These are phyloP conservation scores for Illadopsis cleaveri DNA, from an alignment of 2,113 vertebrate species.

Conservation along the genomic window DNA sequence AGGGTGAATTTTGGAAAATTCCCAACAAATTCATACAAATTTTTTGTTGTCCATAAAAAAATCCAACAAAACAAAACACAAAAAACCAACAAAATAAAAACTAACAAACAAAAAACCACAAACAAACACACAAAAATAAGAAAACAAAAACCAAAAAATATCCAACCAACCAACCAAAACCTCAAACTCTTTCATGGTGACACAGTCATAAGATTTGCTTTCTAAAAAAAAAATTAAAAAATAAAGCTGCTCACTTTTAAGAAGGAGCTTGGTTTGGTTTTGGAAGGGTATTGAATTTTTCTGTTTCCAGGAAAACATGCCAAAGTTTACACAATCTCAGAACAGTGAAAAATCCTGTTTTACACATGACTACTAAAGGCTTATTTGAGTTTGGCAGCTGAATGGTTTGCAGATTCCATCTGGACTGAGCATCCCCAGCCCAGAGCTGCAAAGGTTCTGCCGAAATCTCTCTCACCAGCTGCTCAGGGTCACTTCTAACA, in stretches of 20 bases:
- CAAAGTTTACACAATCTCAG: not conserved
- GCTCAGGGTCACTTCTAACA: conserved; percentile 21
- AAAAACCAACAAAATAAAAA: not conserved
- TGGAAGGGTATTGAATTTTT: not conserved
- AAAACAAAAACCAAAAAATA: not conserved
- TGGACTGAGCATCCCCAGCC: conserved; percentile 12
- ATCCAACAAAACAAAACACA: not conserved
- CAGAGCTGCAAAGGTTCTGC: not conserved
- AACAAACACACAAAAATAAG: not conserved
- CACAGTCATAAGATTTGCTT: not conserved
- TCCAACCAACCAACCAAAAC: not conserved
- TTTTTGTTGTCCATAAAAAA: not conserved
- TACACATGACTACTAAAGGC: not conserved
- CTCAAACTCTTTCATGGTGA: not conserved
- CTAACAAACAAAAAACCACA: not conserved
- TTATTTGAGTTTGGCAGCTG: conserved; percentile 26
- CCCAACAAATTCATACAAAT: not conserved
- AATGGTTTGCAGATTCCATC: conserved; percentile 31
- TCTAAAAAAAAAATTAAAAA: not conserved
- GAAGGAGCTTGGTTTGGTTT: not conserved
- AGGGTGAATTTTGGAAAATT: not conserved
- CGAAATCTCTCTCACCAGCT: conserved; percentile 21
- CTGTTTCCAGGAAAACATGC: conserved; percentile 6
- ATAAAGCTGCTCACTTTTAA: not conserved
- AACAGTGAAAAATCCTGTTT: not conserved